A percentile compares a stretch with the other conserved stretches of the same genome.
Conservation (phyloP, 2,888 invertebrate species). For the Rosalia funebris region DNA sequence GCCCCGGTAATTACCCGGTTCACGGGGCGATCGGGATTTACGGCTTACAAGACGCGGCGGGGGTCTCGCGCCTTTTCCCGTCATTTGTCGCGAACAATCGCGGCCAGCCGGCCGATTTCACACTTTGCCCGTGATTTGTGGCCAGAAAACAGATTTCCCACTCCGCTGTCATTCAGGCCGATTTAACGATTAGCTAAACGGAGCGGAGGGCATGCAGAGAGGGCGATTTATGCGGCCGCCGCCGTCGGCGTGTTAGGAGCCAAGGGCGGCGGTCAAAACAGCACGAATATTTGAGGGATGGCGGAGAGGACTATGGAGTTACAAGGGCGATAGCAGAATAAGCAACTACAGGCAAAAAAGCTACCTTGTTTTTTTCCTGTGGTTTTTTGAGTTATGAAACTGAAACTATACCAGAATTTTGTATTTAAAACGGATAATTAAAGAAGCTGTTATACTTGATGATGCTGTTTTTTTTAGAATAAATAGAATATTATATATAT, state of each 20-base stretch:
- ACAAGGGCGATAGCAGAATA: too few species aligned
- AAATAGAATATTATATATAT: too few species aligned
- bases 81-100: slow-evolving; percentile 50
- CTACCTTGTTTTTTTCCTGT: too few species aligned
- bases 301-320: too few species aligned
- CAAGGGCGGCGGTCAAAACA: background rate
- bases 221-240: slow-evolving; percentile 1
- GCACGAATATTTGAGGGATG: too few species aligned
- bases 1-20: slow-evolving; percentile 58
- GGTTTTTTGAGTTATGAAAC: too few species aligned
- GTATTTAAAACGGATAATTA: too few species aligned
- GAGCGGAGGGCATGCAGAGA: slow-evolving; percentile 52
- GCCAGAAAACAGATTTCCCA: slow-evolving; percentile 25
- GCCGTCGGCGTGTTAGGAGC: too few species aligned
- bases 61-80: slow-evolving; percentile 55
- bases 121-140: slow-evolving; percentile 15
- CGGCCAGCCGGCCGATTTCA: slow-evolving; percentile 18
- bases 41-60: slow-evolving; percentile 45
- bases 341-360: too few species aligned
- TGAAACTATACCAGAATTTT: too few species aligned
- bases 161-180: slow-evolving; percentile 43
- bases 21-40: slow-evolving; percentile 51
- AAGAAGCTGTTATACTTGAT: too few species aligned
- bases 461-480: too few species aligned
- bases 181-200: slow-evolving; percentile 58